Conservation (phyloP, 1,140 invertebrate genomes). For the Metaphire vulgaris region DNA sequence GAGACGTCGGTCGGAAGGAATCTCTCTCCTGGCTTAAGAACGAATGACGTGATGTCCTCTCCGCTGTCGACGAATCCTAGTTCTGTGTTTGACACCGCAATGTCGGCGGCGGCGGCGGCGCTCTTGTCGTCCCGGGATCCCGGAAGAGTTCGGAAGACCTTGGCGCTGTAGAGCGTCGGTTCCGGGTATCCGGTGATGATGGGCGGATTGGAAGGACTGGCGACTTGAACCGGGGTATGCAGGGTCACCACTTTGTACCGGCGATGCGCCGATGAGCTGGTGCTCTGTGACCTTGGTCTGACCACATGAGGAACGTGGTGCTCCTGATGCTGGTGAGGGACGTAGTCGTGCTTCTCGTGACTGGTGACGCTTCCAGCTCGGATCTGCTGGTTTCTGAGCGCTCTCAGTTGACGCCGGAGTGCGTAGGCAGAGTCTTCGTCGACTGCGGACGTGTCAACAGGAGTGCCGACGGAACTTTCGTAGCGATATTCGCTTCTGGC, state of each 20-base stretch:
- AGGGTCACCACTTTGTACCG: neutral
- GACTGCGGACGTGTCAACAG: too few relatives aligned
- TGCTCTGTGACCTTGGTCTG: neutral
- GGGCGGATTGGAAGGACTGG: neutral
- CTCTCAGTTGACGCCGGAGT: neutral
- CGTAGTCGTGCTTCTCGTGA: neutral
- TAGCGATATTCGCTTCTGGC: too few relatives aligned
- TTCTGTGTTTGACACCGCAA: neutral
- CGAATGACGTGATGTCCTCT: conserved; percentile 2
- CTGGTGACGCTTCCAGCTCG: neutral
- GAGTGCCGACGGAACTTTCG: too few relatives aligned
- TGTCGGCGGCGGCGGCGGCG: neutral
- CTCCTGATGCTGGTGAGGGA: neutral
- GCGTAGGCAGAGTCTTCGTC: neutral
- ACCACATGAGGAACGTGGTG: too few relatives aligned
- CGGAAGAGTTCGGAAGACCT: neutral
- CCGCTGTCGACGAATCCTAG: neutral
- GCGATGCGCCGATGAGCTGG: neutral
- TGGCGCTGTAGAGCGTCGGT: neutral
- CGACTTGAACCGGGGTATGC: neutral
- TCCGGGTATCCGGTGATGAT: neutral
- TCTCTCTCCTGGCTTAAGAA: neutral
- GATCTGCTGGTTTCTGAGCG: neutral
- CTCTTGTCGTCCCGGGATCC: neutral
- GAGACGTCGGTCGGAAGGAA: conserved; percentile 7